A percentile compares a stretch with the other conserved stretches of the same genome.
Conservation (phyloP, 1,140 invertebrate species). For the Penaeus vannamei region DNA sequence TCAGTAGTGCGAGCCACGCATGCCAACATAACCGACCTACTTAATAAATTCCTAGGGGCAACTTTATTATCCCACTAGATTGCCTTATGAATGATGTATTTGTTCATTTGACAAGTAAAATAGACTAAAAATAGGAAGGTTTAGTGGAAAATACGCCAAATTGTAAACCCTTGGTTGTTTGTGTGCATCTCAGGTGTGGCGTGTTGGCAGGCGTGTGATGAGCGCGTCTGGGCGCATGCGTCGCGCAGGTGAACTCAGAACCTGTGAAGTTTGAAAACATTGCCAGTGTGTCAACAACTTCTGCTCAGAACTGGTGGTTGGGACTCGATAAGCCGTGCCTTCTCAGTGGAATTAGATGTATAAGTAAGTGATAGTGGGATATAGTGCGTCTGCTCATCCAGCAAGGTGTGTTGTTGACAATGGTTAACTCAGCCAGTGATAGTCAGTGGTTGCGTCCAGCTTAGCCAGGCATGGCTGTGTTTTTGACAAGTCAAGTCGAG, state of each 20-base stretch:
- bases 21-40: conserved; percentile 62
- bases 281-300: conserved; percentile 58
- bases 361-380: conserved; percentile 23
- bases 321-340: not conserved
- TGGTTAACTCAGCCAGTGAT: conserved; percentile 50
- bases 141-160: not conserved
- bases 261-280: conserved; percentile 65
- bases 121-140: not conserved
- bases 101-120: not conserved
- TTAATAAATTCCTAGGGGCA: conserved; percentile 53
- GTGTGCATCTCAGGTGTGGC: conserved; percentile 30
- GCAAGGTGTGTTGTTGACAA: conserved; percentile 20
- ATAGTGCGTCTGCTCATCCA: conserved; percentile 3
- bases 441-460: conserved; percentile 49
- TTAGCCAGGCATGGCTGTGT: conserved; percentile 55
- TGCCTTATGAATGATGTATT: not conserved
- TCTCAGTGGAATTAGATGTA: not conserved
- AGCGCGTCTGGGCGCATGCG: conserved; percentile 63
- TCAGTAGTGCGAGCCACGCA: conserved; percentile 55
- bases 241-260: conserved; percentile 64
- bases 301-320: conserved; percentile 13
- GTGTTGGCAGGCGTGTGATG: conserved; percentile 51
- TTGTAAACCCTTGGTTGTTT: not conserved
- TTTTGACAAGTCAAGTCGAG: conserved; percentile 50
- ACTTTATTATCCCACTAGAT: conserved; percentile 13